Base-by-base conservation (phyloP, 1,140 invertebrate genomes). In the Drosophila mauritiana region DNA sequence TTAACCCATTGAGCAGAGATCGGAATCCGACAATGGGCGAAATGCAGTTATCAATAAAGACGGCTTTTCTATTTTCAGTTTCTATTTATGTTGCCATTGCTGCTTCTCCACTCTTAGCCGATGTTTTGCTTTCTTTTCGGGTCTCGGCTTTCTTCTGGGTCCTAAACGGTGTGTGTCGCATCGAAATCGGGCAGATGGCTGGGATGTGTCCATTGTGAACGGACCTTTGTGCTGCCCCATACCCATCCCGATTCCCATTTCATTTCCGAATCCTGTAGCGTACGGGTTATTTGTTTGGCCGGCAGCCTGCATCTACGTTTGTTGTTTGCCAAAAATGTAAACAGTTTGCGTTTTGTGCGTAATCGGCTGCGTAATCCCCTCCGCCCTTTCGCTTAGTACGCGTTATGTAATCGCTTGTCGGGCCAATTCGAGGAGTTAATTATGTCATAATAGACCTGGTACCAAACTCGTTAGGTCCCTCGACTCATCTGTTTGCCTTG, bases 21-120 rank as follows among this genome's bases (percentile, higher is more conserved):
- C 78, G 64, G 11, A 56, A 39, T 34, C 55, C 34, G 45, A 72
- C 57, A 78, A 58, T 57, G 52, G 52, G 52, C 22, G 12, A 67
- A 86, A 83, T 79, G 64, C 80, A 88, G 85, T 88, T 88, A 90
- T 80, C 77, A 78, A 88, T 77, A 84, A 85, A 84, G 65, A 70
- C 43, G 31, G 57, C 73, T 70, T 86, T 78, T 86, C 75, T 61
- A 54, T 57, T 72, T 59, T 58, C 52, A 48, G 56, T 78, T 78
- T 70, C 55, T 49, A n/a, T 56, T 40, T 49, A 43, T 68, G 27
- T 65, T 48, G 56, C 57, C 65, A 22, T 63, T 55, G 45, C 45
- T 51, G 53, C 70, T 75, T 61, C 78, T 68, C 72, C 51, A 68
- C 70, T 64, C 55, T 75, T 72, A 62, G 76, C 78, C 78, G 43